A percentile compares a stretch with the other conserved stretches of the same genome.
These are phyloP conservation scores for Labeo rohita DNA, from an alignment of 2,113 vertebrate genomes.

Conservation along the genomic window DNA sequence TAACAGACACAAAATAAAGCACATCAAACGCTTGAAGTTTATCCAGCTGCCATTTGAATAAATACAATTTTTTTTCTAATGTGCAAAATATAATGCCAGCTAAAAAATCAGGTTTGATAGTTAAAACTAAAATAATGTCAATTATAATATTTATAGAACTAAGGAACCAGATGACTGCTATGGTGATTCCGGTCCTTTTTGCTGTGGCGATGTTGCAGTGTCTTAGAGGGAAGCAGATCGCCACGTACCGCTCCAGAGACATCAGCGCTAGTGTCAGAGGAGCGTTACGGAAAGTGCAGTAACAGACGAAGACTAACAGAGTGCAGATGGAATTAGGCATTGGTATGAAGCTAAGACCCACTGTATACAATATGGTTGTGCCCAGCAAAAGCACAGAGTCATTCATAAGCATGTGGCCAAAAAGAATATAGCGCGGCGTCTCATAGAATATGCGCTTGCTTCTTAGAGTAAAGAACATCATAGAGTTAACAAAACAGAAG, in stretches of 20 bases:
- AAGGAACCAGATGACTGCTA: constrained; percentile 50
- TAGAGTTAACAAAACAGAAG: constrained; percentile 44
- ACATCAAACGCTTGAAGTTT: neutral
- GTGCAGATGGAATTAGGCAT: constrained; percentile 23
- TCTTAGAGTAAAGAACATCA: constrained; percentile 45
- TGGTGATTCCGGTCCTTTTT: constrained; percentile 42
- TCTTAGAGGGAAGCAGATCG: constrained; percentile 56
- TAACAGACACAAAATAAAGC: neutral
- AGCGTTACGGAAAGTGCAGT: constrained; percentile 40
- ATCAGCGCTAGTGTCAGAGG: constrained; percentile 60
- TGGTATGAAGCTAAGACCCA: neutral
- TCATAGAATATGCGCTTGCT: constrained; percentile 43
- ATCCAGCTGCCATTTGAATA: constrained; percentile 41
- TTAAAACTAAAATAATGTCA: constrained; percentile 43
- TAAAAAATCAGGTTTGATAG: constrained; percentile 7
- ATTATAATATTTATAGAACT: constrained; percentile 19
- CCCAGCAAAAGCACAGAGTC: constrained; percentile 45
- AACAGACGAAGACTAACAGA: constrained; percentile 18
- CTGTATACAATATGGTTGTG: constrained; percentile 11
- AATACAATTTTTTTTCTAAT: constrained; percentile 7
- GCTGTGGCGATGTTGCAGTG: constrained; percentile 51
- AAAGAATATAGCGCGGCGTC: constrained; percentile 50
- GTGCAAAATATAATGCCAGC: constrained; percentile 8
- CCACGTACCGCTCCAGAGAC: constrained; percentile 59
- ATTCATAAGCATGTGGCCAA: constrained; percentile 58